phyloP scores from a whole-genome alignment of 2,797 vertebrate genomes.

The Onychomys leucogaster region DNA sequence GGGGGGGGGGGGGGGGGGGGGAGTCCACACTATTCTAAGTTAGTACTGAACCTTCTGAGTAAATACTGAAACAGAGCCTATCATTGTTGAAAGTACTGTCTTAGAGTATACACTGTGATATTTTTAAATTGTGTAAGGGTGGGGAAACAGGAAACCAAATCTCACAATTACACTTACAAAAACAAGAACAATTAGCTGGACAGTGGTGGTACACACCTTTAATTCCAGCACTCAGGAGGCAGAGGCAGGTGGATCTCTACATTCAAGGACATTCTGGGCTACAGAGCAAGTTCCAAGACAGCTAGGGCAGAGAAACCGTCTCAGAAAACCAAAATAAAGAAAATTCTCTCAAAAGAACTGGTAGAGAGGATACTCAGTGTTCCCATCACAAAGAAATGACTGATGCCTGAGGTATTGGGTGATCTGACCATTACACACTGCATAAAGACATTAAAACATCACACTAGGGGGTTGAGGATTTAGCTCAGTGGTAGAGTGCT shows the following conservation, averaged over 20 bases:
- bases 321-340: neutral
- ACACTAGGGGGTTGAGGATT: neutral
- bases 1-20: too few species aligned
- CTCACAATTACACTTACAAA: neutral
- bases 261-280: neutral
- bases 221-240: neutral
- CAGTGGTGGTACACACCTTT: neutral
- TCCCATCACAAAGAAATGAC: neutral
- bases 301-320: neutral
- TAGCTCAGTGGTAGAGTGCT: too few species aligned
- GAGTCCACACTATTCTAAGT: conserved; percentile 38
- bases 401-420: neutral
- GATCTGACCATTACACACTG: neutral
- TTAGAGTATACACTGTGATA: neutral
- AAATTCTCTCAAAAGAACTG: neutral
- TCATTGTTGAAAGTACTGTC: conserved; percentile 4
- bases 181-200: neutral
- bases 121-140: neutral
- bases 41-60: neutral
- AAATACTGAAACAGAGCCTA: neutral
- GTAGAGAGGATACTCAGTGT: neutral
- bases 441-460: neutral
- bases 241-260: neutral
- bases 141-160: neutral
- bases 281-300: neutral